Base-by-base conservation (phyloP, 2,888 invertebrate species). In the Auanema sp. region DNA sequence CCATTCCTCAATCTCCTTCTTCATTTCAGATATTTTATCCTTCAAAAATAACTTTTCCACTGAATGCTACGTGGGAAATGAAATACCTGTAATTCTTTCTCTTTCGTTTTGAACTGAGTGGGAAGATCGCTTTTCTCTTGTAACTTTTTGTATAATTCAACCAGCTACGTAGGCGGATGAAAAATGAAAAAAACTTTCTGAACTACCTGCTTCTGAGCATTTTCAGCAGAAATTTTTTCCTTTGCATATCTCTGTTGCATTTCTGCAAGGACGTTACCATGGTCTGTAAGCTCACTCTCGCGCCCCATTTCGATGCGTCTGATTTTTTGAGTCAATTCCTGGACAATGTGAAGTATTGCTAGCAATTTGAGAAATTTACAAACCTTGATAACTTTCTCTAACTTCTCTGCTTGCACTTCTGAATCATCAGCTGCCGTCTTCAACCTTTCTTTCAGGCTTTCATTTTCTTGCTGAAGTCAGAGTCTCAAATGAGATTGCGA, bases 271-370 rank as follows among this genome's bases (percentile, higher is more conserved):
- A 91, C 90, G 21, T 90, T 88, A 66, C 89, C 88, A 85, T 91
- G 89, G 83, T 92, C 90, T 60, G 88, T 89, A 65, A 90, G 89
- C 83, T 92, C 91, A 77, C 90, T 90, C 83, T 92, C 92, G 60
- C 91, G 87, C 77, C 92, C 91, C 79, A 90, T 90, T 64, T 91
- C 89, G 81, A 91, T 90, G 78, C 89, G 88, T 3, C 90, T 89
- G 63, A 92, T 87, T 49, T 74, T 60, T 18, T 75, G 69, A 2
- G 69, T 66, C 12, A 71, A 58, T 6, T 64, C 44, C 65, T 69
- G 44, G 11, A 66, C 50, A 12, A 16, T 33, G 16, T 1, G 18
- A 33, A 18, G 59, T 10, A 43, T 24, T 21, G 8, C 8, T 5
- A 8, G 33, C 33, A 33, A 33, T 5, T 5, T 8, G 8, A 33